Evolutionary conservation across 2,888 invertebrate genomes (phyloP).

Genomic region (Hemithea aestivaria): DNA sequence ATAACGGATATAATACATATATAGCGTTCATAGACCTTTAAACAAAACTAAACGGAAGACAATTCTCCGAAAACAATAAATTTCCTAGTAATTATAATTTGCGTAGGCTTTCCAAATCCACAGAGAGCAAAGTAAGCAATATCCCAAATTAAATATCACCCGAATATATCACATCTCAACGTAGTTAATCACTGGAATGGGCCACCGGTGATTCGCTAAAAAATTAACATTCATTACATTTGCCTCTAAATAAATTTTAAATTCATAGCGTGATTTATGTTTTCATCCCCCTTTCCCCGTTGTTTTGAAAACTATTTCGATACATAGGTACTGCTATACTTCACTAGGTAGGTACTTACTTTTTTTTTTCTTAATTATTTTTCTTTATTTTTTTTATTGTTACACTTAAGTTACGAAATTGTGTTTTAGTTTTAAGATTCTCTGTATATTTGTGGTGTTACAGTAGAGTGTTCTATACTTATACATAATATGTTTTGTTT

Average conservation of each 20-base stretch:
- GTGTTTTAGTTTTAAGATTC: too few relatives aligned
- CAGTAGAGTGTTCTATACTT: too few relatives aligned
- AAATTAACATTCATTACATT: slow-evolving; percentile 59
- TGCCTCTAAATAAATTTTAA: slow-evolving; percentile 66
- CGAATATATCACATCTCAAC: slow-evolving; percentile 19
- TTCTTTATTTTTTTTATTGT: too few relatives aligned
- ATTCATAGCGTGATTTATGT: slow-evolving; percentile 61
- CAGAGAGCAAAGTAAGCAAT: slow-evolving; percentile 16
- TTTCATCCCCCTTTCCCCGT: slow-evolving; percentile 33
- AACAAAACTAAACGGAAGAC: too few relatives aligned
- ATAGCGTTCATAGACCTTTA: too few relatives aligned
- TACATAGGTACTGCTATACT: too few relatives aligned
- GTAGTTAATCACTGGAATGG: slow-evolving; percentile 51
- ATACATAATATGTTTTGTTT: too few relatives aligned
- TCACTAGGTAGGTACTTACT: too few relatives aligned
- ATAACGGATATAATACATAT: too few relatives aligned
- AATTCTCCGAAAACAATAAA: neutral
- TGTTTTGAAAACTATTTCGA: slow-evolving; percentile 17
- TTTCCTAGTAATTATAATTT: neutral
- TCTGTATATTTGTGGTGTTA: too few relatives aligned
- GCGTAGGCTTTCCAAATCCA: slow-evolving; percentile 11
- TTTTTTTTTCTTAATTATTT: too few relatives aligned
- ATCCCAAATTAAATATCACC: slow-evolving; percentile 18
- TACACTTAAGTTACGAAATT: too few relatives aligned
- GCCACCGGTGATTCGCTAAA: slow-evolving; percentile 58